Evolutionary conservation across 2,113 vertebrate genomes (phyloP).

Genomic region (Microcebus jonahi): DNA sequence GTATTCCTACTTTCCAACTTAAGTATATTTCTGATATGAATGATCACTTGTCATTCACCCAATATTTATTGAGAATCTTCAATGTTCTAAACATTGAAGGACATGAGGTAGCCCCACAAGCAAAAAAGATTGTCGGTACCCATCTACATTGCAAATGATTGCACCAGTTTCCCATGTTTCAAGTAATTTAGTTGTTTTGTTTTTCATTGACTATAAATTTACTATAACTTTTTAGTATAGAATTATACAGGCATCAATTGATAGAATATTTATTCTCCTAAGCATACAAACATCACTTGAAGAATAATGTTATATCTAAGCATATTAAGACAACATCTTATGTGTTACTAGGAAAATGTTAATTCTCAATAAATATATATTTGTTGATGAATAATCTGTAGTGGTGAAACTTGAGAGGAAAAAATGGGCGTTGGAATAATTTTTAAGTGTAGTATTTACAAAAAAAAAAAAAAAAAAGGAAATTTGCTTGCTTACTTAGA

Average conservation of each 20-base stretch:
- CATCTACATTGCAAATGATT: neutral
- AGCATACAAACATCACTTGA: neutral
- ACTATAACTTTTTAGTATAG: neutral
- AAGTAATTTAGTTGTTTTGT: neutral
- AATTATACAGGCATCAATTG: neutral
- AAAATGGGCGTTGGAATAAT: neutral
- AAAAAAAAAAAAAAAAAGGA: neutral
- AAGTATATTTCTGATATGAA: neutral
- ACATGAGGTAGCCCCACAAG: neutral
- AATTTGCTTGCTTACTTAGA: neutral
- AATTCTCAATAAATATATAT: neutral
- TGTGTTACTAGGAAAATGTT: neutral
- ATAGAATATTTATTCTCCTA: neutral
- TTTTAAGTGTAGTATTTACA: neutral
- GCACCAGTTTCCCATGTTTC: neutral
- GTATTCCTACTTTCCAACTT: neutral
- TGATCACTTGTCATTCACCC: neutral
- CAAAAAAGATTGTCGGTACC: neutral
- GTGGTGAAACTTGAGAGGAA: neutral
- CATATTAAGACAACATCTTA: neutral
- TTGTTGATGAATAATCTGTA: neutral
- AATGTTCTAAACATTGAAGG: no score
- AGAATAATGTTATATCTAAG: neutral
- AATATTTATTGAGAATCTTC: neutral
- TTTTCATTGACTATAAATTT: neutral